phyloP scores from a whole-genome alignment of 1,140 invertebrate species.

The Sminthurinus signatus region DNA sequence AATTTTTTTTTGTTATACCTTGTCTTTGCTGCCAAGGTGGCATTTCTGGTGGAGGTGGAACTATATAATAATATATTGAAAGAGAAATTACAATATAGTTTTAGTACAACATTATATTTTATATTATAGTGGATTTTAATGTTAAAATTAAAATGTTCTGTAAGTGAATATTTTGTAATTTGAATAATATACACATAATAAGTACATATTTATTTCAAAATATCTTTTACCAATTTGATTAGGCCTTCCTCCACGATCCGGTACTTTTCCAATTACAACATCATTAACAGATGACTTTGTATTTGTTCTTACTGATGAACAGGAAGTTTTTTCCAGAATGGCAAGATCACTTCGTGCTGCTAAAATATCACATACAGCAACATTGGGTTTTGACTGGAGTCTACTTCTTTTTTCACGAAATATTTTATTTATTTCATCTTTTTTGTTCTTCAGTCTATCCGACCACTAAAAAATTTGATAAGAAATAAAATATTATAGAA shows the following conservation, averaged over 20 bases:
- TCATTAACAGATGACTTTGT: slow-evolving; percentile 74
- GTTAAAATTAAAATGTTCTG: too few relatives aligned
- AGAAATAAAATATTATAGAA: too few relatives aligned
- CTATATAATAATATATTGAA: too few relatives aligned
- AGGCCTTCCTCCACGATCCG: slow-evolving; percentile 82
- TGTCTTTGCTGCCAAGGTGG: slow-evolving; percentile 75
- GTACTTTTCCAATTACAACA: slow-evolving; percentile 77
- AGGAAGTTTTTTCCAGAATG: slow-evolving; percentile 81
- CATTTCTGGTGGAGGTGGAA: slow-evolving; percentile 92
- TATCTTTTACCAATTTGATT: slow-evolving; percentile 60
- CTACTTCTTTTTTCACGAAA: slow-evolving; percentile 62
- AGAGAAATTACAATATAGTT: too few relatives aligned
- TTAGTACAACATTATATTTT: too few relatives aligned
- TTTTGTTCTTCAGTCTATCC: slow-evolving; percentile 62
- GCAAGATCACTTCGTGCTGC: slow-evolving; percentile 74
- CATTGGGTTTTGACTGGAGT: slow-evolving; percentile 57
- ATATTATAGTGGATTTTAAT: too few relatives aligned
- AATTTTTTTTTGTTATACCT: slow-evolving; percentile 34
- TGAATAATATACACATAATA: too few relatives aligned
- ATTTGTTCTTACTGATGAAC: slow-evolving; percentile 66
- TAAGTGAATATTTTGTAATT: too few relatives aligned
- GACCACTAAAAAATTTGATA: slow-evolving; percentile 74
- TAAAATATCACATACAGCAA: slow-evolving; percentile 65
- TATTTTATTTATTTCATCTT: slow-evolving; percentile 61
- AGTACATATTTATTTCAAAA: too few relatives aligned